Conservation (phyloP, 2,113 vertebrate species). For the Lepus timidus region DNA sequence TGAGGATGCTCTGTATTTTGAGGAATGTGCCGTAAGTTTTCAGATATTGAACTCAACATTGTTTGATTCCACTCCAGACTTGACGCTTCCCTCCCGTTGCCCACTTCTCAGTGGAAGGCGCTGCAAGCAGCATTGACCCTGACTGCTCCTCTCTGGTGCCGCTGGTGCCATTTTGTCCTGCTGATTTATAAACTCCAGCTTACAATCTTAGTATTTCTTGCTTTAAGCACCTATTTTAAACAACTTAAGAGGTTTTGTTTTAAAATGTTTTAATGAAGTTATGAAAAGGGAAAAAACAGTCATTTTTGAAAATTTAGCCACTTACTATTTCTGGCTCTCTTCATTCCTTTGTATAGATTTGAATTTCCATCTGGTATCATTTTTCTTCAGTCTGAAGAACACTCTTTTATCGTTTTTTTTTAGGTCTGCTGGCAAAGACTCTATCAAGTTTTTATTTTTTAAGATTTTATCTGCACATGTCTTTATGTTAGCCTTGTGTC, state of each 20-base stretch:
- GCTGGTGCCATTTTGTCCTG: neutral
- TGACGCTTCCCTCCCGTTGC: neutral
- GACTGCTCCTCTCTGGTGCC: neutral
- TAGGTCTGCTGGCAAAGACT: neutral
- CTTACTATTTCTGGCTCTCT: neutral
- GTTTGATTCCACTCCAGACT: neutral
- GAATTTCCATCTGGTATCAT: neutral
- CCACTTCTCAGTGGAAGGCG: neutral
- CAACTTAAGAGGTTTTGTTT: conserved; percentile 29
- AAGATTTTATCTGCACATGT: neutral
- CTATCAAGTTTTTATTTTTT: neutral
- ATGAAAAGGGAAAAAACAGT: neutral
- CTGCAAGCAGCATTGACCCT: neutral
- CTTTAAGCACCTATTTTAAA: neutral
- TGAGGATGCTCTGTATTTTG: neutral
- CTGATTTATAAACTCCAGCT: neutral
- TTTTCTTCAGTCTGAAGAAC: neutral
- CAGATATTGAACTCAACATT: neutral
- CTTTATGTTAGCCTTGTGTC: neutral
- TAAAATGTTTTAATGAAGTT: neutral
- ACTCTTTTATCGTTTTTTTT: neutral
- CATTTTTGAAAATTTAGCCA: neutral
- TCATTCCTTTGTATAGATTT: neutral
- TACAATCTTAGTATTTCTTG: neutral
- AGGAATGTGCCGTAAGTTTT: neutral